Percentiles rank a stretch among this genome's conserved stretches.
Conservation (phyloP, 1,140 invertebrate genomes). For the Gonatopus flavifemur region DNA sequence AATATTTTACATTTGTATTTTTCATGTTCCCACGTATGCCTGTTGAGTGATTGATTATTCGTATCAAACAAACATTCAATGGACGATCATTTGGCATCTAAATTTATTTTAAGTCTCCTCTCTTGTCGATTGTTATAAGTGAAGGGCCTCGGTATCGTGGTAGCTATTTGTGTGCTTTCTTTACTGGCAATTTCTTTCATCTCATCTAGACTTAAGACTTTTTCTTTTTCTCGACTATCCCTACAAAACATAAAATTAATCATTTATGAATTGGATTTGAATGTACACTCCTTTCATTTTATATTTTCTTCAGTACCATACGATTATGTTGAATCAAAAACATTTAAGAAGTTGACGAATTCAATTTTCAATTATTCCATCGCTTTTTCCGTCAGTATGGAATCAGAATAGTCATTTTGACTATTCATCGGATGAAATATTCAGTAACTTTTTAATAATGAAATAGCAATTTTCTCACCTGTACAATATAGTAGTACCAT, state of each 20-base stretch:
- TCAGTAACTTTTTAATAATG: no score
- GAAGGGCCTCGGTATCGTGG: no score
- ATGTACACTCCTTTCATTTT: conserved; percentile 38
- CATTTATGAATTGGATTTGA: no score
- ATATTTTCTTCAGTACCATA: no score
- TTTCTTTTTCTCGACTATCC: conserved; percentile 65
- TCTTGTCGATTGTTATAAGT: conserved; percentile 66
- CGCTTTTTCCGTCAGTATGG: no score
- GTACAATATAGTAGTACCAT: conserved; percentile 64
- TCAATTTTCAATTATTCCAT: no score
- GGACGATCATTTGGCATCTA: conserved; percentile 58
- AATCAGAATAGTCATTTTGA: no score
- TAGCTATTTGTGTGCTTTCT: conserved; percentile 61
- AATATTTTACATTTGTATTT: conserved; percentile 16
- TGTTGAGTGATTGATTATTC: conserved; percentile 22
- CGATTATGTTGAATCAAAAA: not conserved
- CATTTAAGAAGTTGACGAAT: no score
- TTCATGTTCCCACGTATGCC: conserved; percentile 16
- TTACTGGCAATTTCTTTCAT: conserved; percentile 63
- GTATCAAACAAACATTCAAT: conserved; percentile 12
- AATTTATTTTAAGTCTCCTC: conserved; percentile 74
- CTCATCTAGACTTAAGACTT: conserved; percentile 65
- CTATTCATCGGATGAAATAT: no score
- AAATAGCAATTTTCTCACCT: no score
- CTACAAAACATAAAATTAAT: conserved; percentile 55